Conservation (phyloP, 2,113 vertebrate species). For the Galemys pyrenaicus region DNA sequence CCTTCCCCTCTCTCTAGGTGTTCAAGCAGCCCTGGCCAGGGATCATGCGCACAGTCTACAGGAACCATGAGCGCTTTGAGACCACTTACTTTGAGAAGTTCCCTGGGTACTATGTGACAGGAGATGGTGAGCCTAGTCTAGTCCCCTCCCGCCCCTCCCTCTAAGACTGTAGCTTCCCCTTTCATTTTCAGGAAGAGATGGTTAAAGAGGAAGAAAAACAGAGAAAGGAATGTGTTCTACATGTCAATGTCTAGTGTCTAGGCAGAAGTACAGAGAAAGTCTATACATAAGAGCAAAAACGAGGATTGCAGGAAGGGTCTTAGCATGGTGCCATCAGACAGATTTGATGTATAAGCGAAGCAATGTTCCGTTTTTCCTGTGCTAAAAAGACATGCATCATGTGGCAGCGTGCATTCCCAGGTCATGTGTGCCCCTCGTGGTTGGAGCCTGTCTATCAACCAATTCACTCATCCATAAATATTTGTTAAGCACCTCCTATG, state of each 20-base stretch:
- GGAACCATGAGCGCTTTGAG: slow-evolving; percentile 94
- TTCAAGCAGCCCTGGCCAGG: slow-evolving; percentile 99
- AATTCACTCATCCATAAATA: background rate
- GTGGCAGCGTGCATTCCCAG: background rate
- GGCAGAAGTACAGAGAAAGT: slow-evolving; percentile 17
- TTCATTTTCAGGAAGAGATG: slow-evolving; percentile 34
- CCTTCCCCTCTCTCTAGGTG: slow-evolving; percentile 86
- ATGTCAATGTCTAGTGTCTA: background rate
- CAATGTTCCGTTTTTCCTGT: background rate
- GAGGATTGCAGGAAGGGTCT: slow-evolving; percentile 10
- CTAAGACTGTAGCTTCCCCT: background rate
- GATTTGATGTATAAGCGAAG: background rate
- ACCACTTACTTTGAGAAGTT: slow-evolving; percentile 97
- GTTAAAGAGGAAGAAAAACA: background rate
- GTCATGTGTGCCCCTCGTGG: background rate
- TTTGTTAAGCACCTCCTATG: background rate
- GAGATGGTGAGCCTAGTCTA: slow-evolving; percentile 91
- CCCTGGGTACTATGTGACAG: slow-evolving; percentile 97
- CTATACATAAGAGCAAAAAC: background rate
- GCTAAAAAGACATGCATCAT: background rate
- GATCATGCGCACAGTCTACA: slow-evolving; percentile 94
- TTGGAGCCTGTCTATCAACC: background rate
- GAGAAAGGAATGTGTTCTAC: background rate
- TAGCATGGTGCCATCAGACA: background rate
- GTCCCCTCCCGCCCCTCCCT: background rate